These are phyloP conservation scores for Microtus oregoni DNA, from an alignment of 2,113 vertebrate species.

Conservation along the genomic window DNA sequence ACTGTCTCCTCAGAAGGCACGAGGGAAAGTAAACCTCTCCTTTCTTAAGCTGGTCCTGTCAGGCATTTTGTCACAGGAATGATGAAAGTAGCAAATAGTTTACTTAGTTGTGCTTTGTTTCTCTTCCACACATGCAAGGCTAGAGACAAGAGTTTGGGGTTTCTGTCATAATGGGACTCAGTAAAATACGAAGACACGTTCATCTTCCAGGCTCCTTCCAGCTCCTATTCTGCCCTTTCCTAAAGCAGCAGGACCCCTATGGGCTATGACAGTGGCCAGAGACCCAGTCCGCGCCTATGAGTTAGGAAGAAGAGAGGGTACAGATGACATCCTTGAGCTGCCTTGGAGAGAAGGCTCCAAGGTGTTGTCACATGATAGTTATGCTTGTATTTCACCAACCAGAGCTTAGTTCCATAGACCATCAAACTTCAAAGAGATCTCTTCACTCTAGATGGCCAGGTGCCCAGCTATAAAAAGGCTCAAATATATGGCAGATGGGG, in stretches of 20 bases:
- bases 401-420: not conserved
- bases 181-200: not conserved
- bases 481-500: not conserved
- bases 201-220: not conserved
- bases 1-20: not conserved
- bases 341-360: not conserved
- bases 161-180: not conserved
- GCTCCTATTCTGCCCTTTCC: not conserved
- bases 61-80: not conserved
- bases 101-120: not conserved
- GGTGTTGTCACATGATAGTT: not conserved
- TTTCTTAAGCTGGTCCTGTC: not conserved
- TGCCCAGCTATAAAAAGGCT: not conserved
- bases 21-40: not conserved
- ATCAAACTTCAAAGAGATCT: not conserved
- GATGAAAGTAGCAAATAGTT: not conserved
- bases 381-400: not conserved
- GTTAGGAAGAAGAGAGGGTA: not conserved
- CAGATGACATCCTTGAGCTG: not conserved
- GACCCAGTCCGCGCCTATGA: not conserved
- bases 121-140: not conserved
- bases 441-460: not conserved
- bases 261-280: not conserved
- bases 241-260: not conserved
- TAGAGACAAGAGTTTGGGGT: not conserved